Percentiles rank a stretch among this genome's conserved stretches.
Conservation (phyloP, 1,140 invertebrate genomes). For the Stegodyphus mimosarum region DNA sequence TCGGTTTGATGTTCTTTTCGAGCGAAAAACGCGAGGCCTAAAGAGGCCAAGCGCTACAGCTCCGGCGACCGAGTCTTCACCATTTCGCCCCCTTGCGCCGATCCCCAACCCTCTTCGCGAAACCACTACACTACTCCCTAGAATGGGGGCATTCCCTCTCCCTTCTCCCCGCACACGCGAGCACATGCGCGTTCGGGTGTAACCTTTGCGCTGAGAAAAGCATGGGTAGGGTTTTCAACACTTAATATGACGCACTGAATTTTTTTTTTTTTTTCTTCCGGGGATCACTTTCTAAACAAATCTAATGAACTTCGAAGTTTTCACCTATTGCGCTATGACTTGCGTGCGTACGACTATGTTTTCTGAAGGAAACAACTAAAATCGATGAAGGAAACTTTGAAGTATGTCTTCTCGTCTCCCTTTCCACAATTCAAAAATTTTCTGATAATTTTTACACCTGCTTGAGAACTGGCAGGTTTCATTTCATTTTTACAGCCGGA, state of each 20-base stretch:
- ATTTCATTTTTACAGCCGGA: too few species aligned
- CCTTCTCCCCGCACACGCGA: constrained; percentile 7
- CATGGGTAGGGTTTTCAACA: constrained; percentile 55
- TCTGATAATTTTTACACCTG: too few species aligned
- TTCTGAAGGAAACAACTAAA: too few species aligned
- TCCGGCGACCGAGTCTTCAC: constrained; percentile 15
- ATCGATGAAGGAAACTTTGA: too few species aligned
- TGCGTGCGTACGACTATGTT: too few species aligned
- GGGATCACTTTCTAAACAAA: constrained; percentile 36
- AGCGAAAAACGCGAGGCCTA: constrained; percentile 47
- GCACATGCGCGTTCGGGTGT: constrained; percentile 60
- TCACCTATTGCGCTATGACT: neutral
- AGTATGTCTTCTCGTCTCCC: too few species aligned
- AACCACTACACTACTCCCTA: constrained; percentile 60
- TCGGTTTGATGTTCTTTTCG: neutral
- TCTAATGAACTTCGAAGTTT: constrained; percentile 38
- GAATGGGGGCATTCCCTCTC: constrained; percentile 58
- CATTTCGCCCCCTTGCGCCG: constrained; percentile 37
- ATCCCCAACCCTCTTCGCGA: constrained; percentile 53
- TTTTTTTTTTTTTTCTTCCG: constrained; percentile 48
- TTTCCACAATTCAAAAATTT: too few species aligned
- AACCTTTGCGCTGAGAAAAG: constrained; percentile 59
- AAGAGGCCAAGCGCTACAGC: constrained; percentile 37
- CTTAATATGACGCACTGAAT: constrained; percentile 10
- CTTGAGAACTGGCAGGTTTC: too few species aligned